phyloP scores from a whole-genome alignment of 2,888 invertebrate species.

The Eupithecia inturbata region DNA sequence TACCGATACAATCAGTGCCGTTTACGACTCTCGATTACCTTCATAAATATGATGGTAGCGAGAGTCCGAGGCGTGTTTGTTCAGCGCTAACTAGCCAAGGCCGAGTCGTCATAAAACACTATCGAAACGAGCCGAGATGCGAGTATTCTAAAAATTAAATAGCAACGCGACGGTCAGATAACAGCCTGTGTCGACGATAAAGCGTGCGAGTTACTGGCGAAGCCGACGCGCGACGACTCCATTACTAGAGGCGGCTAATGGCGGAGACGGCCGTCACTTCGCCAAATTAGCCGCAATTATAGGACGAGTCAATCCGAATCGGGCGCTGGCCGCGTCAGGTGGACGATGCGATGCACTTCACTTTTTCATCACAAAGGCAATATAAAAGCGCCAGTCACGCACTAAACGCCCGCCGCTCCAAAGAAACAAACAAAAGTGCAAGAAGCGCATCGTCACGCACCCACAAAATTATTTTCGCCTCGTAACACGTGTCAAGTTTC shows the following conservation, averaged over 20 bases:
- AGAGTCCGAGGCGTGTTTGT: conserved; percentile 56
- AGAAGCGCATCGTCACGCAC: conserved; percentile 80
- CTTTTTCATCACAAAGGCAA: conserved; percentile 81
- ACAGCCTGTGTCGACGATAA: conserved; percentile 59
- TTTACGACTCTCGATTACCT: conserved; percentile 56
- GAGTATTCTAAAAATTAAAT: conserved; percentile 57
- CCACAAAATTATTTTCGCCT: conserved; percentile 81
- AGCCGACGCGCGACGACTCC: conserved; percentile 60
- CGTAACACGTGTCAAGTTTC: conserved; percentile 83
- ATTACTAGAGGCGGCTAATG: conserved; percentile 68
- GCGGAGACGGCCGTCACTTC: conserved; percentile 53
- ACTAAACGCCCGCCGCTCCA: conserved; percentile 76
- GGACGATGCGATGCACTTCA: conserved; percentile 56
- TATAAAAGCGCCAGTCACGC: conserved; percentile 80
- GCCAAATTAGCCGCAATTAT: conserved; percentile 73
- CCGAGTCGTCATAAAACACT: conserved; percentile 54
- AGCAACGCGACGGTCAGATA: conserved; percentile 53
- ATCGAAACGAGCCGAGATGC: conserved; percentile 56
- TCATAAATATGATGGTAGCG: conserved; percentile 59
- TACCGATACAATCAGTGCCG: conserved; percentile 65
- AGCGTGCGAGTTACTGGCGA: conserved; percentile 57
- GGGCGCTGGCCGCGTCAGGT: conserved; percentile 63
- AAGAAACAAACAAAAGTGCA: conserved; percentile 79
- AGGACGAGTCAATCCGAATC: conserved; percentile 59
- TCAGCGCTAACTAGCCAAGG: conserved; percentile 47